These are phyloP conservation scores for Agrotis exclamationis DNA, from an alignment of 2,888 invertebrate genomes.

Conservation along the genomic window DNA sequence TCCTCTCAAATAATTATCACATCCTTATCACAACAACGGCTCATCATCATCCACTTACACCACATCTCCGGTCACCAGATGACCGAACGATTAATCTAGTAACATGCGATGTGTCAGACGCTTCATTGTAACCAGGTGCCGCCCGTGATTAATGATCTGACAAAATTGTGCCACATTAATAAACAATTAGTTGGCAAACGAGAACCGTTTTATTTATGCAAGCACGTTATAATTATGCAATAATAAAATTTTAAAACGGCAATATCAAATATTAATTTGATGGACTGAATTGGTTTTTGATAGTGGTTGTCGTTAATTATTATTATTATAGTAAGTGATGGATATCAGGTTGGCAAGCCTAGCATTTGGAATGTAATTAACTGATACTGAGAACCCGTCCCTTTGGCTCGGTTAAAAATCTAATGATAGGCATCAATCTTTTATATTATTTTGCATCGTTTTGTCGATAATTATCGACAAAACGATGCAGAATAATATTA, in stretches of 20 bases:
- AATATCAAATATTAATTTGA: constrained; percentile 17
- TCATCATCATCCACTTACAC: constrained; percentile 39
- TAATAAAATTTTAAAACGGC: constrained; percentile 21
- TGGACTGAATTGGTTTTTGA: constrained; percentile 8
- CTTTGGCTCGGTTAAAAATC: too few species aligned
- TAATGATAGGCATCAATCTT: too few species aligned
- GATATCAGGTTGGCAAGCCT: too few species aligned
- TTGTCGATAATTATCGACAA: too few species aligned
- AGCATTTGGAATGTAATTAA: too few species aligned
- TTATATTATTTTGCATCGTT: too few species aligned
- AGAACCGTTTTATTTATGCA: constrained; percentile 62
- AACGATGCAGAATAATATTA: too few species aligned
- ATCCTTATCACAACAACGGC: neutral
- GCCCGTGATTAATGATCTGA: constrained; percentile 75
- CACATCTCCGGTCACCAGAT: constrained; percentile 69
- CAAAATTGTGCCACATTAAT: constrained; percentile 77
- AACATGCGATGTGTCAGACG: constrained; percentile 75
- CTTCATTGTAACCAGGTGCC: constrained; percentile 80
- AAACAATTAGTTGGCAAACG: constrained; percentile 72
- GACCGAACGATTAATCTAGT: constrained; percentile 75
- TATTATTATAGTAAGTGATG: neutral
- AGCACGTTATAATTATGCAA: constrained; percentile 40
- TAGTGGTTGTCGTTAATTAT: constrained; percentile 4
- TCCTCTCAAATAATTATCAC: neutral
- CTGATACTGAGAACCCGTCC: too few species aligned